A percentile compares a stretch with the other conserved stretches of the same genome.
phyloP scores from a whole-genome alignment of 1,140 invertebrate species.

The Ganaspis sp. region DNA sequence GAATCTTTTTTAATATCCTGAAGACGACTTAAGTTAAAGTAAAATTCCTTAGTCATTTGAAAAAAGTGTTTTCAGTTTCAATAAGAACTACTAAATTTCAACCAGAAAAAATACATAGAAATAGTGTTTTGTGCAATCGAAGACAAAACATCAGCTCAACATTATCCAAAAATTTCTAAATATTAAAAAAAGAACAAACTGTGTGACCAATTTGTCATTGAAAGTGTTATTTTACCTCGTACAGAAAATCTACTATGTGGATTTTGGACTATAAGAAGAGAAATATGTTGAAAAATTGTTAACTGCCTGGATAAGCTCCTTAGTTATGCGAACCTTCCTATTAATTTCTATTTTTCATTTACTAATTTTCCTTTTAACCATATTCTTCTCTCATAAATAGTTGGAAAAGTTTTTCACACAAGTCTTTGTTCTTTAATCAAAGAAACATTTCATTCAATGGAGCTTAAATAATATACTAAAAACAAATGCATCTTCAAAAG shows the following conservation, averaged over 20 bases:
- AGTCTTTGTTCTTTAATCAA: background rate
- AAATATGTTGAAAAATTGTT: background rate
- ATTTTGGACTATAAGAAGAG: background rate
- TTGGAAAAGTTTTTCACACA: background rate
- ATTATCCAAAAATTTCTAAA: background rate
- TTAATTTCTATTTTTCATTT: background rate
- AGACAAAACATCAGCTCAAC: background rate
- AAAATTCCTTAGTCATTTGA: background rate
- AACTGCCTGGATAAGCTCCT: background rate
- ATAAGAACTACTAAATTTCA: background rate
- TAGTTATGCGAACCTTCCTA: background rate
- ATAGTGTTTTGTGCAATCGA: background rate
- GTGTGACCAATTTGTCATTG: background rate
- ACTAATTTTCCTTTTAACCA: background rate
- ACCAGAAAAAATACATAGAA: background rate
- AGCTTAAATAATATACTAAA: background rate
- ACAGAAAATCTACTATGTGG: background rate
- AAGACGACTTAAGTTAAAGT: background rate
- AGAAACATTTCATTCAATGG: slow-evolving; percentile 2
- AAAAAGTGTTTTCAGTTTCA: background rate
- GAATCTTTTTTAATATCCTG: background rate
- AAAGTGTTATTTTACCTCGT: slow-evolving; percentile 1
- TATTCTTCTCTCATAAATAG: background rate
- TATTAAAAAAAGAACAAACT: background rate
- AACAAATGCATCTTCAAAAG: background rate